Evolutionary conservation across 2,888 invertebrate genomes (phyloP), one percentile per base, ranked within the genome.

Genomic region (Sycophila texana): DNA sequence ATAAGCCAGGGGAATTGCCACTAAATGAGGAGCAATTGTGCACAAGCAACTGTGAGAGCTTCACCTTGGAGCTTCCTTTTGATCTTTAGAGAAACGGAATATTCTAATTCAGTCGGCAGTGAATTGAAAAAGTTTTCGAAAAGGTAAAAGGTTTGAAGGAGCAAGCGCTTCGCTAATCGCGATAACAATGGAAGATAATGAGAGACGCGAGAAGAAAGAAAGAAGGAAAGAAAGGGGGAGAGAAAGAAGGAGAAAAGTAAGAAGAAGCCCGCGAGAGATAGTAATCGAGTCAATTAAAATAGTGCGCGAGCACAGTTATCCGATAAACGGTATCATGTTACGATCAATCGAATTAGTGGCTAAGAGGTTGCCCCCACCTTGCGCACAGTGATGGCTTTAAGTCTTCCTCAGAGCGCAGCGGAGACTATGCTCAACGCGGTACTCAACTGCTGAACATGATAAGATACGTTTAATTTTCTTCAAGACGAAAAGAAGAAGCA

Each of bases 221-320:
- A 70, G n/a, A 26, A n/a, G 18, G 70, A 22, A 10, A 65, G 22
- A 7, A 39, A 39, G 26, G 26, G 26, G 26, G 57, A 20, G 57
- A 18, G 57, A 58, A 14, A 76, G 22, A 76, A 66, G 30, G 26
- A 63, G 47, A 49, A 5, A 53, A 60, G 60, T 22, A 65, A 16
- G 51, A 49, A 39, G 79, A 80, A 80, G 72, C 78, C 82, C 67
- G 65, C 53, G 81, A 85, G 39, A 83, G 83, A 1, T 30, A 84
- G 82, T 86, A 87, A 88, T 88, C 84, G 85, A 87, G 87, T 86
- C 85, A 87, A 87, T 87, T 87, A 86, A 88, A 88, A 86, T 86
- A 84, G 82, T 84, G 77, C 80, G 80, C 81, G 78, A 22, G 82
- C 53, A 16, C 82, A 85, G 84, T 87, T 84, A 88, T 87, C 86